Evolutionary conservation across 1,140 invertebrate species (phyloP).

Genomic region (Cydia amplana): DNA sequence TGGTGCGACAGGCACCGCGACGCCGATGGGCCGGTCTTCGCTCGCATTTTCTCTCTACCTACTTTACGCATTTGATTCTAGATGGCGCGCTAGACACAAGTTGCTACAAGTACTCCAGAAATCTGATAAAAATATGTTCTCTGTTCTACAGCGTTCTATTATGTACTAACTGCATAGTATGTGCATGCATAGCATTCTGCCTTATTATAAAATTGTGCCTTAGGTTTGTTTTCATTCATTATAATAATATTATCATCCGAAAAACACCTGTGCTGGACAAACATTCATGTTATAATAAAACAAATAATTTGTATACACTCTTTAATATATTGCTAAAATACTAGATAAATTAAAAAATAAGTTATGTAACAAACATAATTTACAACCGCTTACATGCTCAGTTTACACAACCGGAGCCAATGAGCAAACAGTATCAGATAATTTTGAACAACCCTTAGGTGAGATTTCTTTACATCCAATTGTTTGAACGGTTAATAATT

Average conservation of each 20-base stretch:
- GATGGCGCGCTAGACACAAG: neutral
- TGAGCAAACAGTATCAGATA: conserved; percentile 35
- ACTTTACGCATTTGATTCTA: neutral
- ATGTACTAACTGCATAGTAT: too few species aligned
- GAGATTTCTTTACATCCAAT: conserved; percentile 31
- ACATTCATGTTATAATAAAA: conserved; percentile 37
- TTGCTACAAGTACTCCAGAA: too few species aligned
- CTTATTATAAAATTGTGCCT: too few species aligned
- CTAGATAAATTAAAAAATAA: conserved; percentile 71
- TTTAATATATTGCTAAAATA: conserved; percentile 67
- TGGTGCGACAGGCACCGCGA: neutral
- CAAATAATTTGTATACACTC: conserved; percentile 61
- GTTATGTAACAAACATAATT: conserved; percentile 68
- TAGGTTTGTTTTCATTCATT: too few species aligned
- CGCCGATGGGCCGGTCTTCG: neutral
- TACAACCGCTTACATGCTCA: conserved; percentile 41
- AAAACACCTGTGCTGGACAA: neutral
- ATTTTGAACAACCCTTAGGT: conserved; percentile 21
- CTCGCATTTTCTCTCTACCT: neutral
- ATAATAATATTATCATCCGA: too few species aligned
- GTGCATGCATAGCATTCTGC: too few species aligned
- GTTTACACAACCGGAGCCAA: conserved; percentile 45
- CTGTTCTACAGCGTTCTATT: too few species aligned
- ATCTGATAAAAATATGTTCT: too few species aligned
- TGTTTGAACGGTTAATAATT: neutral